phyloP scores from a whole-genome alignment of 2,888 invertebrate species.

The Orthonychiurus folsomi region DNA sequence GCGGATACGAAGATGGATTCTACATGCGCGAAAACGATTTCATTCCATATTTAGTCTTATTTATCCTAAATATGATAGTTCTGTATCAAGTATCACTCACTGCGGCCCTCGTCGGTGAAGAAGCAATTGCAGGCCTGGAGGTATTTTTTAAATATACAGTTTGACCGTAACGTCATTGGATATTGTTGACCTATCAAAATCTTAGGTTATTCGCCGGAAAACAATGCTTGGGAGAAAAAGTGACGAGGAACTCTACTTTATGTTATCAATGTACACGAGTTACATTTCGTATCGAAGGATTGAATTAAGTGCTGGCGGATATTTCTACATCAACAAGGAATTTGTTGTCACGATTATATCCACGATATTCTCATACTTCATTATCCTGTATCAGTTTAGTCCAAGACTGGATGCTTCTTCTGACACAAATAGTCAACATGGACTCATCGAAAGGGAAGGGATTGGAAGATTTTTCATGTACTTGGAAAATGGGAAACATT shows the following conservation, averaged over 20 bases:
- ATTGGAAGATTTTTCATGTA: not conserved
- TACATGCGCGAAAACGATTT: constrained; percentile 26
- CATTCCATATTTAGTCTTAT: constrained; percentile 17
- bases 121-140: constrained; percentile 29
- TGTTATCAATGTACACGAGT: constrained; percentile 28
- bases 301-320: constrained; percentile 23
- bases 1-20: not conserved
- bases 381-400: constrained; percentile 28
- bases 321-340: constrained; percentile 23
- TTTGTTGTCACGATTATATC: constrained; percentile 22
- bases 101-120: constrained; percentile 6
- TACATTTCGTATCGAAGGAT: constrained; percentile 24
- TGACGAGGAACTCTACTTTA: constrained; percentile 27
- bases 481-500: not conserved
- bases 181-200: too few relatives aligned
- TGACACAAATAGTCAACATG: not conserved
- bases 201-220: constrained; percentile 21
- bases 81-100: not conserved
- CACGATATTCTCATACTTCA: constrained; percentile 25
- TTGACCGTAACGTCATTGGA: too few relatives aligned
- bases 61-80: not conserved
- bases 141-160: too few relatives aligned
- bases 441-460: not conserved
- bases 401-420: constrained; percentile 8
- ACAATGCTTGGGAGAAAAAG: constrained; percentile 27